Percentiles rank a stretch among this genome's conserved stretches.
phyloP scores from a whole-genome alignment of 2,113 vertebrate genomes.

The Ornithorhynchus anatinus region DNA sequence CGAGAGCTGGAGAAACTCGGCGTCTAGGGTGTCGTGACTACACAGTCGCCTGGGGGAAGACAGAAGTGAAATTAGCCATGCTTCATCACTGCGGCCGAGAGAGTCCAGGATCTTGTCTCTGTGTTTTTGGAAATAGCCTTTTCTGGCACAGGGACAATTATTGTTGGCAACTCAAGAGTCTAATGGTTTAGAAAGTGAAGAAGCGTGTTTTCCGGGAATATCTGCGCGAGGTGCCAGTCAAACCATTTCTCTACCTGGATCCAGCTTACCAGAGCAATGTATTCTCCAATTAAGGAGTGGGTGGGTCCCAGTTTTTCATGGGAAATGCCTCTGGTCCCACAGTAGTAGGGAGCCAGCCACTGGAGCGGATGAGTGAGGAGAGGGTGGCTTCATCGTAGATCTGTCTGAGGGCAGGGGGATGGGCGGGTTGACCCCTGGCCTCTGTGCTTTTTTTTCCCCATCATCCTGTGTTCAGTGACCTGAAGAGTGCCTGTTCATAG shows the following conservation, averaged over 20 bases:
- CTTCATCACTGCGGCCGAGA: neutral
- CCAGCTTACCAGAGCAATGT: neutral
- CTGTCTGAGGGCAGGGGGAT: no score
- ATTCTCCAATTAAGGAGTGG: no score
- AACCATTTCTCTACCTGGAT: neutral
- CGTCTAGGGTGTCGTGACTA: constrained; percentile 19
- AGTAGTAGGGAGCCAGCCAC: no score
- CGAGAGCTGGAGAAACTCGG: constrained; percentile 27
- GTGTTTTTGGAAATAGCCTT: neutral
- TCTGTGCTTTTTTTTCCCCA: no score
- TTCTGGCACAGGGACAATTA: neutral
- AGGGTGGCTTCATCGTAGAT: no score
- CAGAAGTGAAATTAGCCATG: neutral
- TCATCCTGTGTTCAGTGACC: no score
- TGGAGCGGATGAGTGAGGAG: no score
- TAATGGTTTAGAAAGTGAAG: neutral
- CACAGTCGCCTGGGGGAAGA: neutral
- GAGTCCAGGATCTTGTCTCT: neutral
- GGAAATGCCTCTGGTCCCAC: no score
- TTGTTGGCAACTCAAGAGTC: neutral
- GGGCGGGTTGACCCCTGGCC: no score
- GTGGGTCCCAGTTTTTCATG: no score
- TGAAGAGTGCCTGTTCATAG: no score
- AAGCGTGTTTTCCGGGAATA: neutral
- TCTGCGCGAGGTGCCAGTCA: neutral